These are phyloP conservation scores for Seira sanloemensis DNA, from an alignment of 2,888 invertebrate species.

Conservation along the genomic window DNA sequence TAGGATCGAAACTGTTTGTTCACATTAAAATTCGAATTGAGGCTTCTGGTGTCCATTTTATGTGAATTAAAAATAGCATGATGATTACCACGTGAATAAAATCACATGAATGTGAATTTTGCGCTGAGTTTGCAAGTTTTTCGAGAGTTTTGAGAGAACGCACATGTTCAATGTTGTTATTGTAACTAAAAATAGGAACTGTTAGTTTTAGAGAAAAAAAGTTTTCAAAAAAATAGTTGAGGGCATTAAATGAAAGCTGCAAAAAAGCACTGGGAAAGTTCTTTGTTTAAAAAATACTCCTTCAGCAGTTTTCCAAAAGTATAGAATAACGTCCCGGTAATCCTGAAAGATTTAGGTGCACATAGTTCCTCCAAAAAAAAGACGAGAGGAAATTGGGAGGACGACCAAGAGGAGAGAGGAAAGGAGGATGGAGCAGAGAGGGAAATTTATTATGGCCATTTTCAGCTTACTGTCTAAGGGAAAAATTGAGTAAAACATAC, in stretches of 20 bases:
- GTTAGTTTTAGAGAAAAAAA: too few relatives aligned
- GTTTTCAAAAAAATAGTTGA: conserved; percentile 37
- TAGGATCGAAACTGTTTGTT: too few relatives aligned
- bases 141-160: too few relatives aligned
- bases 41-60: too few relatives aligned
- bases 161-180: too few relatives aligned
- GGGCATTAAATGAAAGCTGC: conserved; percentile 48
- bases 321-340: conserved; percentile 24
- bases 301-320: conserved; percentile 12
- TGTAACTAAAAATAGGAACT: too few relatives aligned
- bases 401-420: conserved; percentile 36
- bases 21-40: too few relatives aligned
- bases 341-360: conserved; percentile 61
- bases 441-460: conserved; percentile 56
- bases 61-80: too few relatives aligned
- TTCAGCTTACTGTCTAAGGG: conserved; percentile 45
- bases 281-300: conserved; percentile 43
- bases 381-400: conserved; percentile 27
- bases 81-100: too few relatives aligned
- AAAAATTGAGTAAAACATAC: conserved; percentile 45
- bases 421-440: conserved; percentile 27
- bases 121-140: too few relatives aligned
- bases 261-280: conserved; percentile 53
- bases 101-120: too few relatives aligned
- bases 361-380: conserved; percentile 21